A percentile compares a stretch with the other conserved stretches of the same genome.
These are phyloP conservation scores for Eulimnadia texana DNA, from an alignment of 1,140 invertebrate species.

Conservation along the genomic window DNA sequence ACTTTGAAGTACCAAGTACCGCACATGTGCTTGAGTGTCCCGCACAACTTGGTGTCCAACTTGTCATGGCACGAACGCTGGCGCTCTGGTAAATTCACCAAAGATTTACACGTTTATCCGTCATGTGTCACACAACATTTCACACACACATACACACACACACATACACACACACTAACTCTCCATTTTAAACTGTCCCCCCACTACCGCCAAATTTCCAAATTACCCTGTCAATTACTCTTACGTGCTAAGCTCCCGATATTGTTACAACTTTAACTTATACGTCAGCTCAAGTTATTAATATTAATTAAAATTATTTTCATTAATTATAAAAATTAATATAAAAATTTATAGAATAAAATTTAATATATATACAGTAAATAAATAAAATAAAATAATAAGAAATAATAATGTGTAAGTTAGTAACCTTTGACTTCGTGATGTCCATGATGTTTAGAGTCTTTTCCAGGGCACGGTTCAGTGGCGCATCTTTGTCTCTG, in stretches of 20 bases:
- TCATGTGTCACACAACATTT: background rate
- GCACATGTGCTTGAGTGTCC: slow-evolving; percentile 26
- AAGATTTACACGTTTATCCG: background rate
- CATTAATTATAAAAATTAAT: too few relatives aligned
- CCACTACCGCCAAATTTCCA: too few relatives aligned
- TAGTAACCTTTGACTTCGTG: slow-evolving; percentile 12
- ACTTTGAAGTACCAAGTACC: slow-evolving; percentile 27
- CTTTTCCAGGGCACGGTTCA: slow-evolving; percentile 25
- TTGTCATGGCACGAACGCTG: slow-evolving; percentile 24
- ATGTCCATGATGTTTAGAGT: slow-evolving; percentile 14
- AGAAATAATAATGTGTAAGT: background rate
- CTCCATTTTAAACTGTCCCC: too few relatives aligned
- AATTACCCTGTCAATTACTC: too few relatives aligned
- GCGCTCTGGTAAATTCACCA: slow-evolving; percentile 18
- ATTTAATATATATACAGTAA: background rate
- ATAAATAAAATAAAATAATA: background rate
- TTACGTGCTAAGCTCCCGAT: too few relatives aligned
- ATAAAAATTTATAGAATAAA: too few relatives aligned
- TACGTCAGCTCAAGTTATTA: too few relatives aligned
- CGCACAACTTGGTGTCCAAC: slow-evolving; percentile 25
- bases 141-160: too few relatives aligned
- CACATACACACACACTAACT: too few relatives aligned
- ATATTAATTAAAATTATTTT: too few relatives aligned
- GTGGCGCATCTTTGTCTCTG: slow-evolving; percentile 28
- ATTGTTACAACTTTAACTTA: too few relatives aligned